These are phyloP conservation scores for Eristalis tenax DNA, from an alignment of 2,888 invertebrate species.

Conservation along the genomic window DNA sequence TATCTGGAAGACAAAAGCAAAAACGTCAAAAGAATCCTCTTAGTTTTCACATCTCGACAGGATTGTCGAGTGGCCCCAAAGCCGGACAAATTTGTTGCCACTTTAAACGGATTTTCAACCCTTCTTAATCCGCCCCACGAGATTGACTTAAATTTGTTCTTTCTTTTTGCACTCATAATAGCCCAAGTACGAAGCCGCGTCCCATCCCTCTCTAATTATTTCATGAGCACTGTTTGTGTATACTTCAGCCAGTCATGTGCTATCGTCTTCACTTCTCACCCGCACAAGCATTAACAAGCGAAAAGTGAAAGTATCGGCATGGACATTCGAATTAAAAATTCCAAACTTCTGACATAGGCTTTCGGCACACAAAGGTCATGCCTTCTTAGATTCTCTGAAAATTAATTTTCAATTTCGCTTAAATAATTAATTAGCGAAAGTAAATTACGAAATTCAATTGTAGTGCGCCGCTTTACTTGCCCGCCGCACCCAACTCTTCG, in stretches of 20 bases:
- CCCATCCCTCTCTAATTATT: constrained; percentile 58
- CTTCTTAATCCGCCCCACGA: constrained; percentile 58
- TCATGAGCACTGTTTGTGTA: constrained; percentile 42
- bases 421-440: constrained; percentile 80
- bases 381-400: constrained; percentile 76
- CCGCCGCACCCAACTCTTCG: constrained; percentile 4
- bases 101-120: constrained; percentile 67
- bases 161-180: constrained; percentile 29
- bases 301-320: constrained; percentile 53
- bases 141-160: constrained; percentile 47
- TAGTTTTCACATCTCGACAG: not conserved
- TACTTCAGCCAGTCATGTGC: constrained; percentile 1
- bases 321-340: constrained; percentile 63
- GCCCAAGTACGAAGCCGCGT: not conserved
- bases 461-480: constrained; percentile 74
- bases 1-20: constrained; percentile 85
- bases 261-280: not conserved
- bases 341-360: constrained; percentile 65
- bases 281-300: not conserved
- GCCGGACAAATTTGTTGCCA: constrained; percentile 66
- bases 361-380: constrained; percentile 63
- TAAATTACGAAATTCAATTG: constrained; percentile 81
- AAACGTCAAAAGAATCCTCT: not conserved
- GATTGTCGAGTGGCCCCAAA: not conserved
- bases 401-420: constrained; percentile 81